Base-by-base conservation (phyloP, 1,140 invertebrate species). In the Heliconius congener region DNA sequence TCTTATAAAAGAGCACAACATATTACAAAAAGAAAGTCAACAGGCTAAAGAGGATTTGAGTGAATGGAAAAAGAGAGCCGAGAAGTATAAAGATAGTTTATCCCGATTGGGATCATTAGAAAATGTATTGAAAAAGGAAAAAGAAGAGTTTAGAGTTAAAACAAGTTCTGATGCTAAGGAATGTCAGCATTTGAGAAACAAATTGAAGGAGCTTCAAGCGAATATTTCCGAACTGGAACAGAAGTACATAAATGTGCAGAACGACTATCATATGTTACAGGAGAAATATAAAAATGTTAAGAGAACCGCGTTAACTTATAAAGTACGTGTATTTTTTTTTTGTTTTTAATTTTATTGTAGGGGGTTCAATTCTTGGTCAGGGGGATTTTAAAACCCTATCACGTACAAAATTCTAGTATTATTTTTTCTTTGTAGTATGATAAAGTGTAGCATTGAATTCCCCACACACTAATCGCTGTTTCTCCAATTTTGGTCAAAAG, bases 201-300 rank as follows among this genome's bases (percentile, higher is more conserved):
- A 90, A 76, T 77, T 89, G 8, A 73, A 82, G 1, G 91, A 94
- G 13, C 70, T 93, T 55, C 91, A 93, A 70, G 46, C 82, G 1
- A 88, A 88, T 74, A 52, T 91, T 30, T 27, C 86, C 5, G 84
- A 91, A 27, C 37, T 90, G 3, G 91, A 92, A 39, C 81, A 92
- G 39, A 88, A 87, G 30, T 88, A 86, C 76, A 81, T 82, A 0
- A 89, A 86, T 72, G 46, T 92, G 23, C 85, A 91, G 60, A 74
- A 83, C 1, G 92, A 94, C 19, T 82, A 95, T 81, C 87, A 92
- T 46, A 86, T 83, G 2, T 80, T 95, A 37, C 94, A 95, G 50
- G 93, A 95, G 23, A 96, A 96, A 76, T 96, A 96, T 81, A 95
- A 94, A 82, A 95, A 95, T 78, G 95, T 94, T 8, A 96, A 96